A percentile compares a stretch with the other conserved stretches of the same genome.
Evolutionary conservation across 2,797 vertebrate genomes (phyloP).

Genomic region (Odontamblyopus rebecca): DNA sequence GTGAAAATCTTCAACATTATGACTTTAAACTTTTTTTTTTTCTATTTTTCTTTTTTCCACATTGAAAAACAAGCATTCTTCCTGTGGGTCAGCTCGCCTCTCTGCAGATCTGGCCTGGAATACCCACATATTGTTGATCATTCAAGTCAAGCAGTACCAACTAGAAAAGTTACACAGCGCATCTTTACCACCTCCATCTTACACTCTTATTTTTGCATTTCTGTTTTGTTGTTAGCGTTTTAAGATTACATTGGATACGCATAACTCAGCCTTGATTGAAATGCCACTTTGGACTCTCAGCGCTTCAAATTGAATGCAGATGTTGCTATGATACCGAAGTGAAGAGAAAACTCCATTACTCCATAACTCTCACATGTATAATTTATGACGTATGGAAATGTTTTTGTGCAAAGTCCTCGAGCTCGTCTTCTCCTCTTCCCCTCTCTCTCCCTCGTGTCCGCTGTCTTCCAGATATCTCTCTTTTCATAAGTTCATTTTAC

Average conservation of each 20-base stretch:
- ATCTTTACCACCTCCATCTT: no score
- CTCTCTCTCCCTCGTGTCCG: constrained; percentile 55
- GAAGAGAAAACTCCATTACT: constrained; percentile 33
- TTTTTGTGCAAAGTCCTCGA: constrained; percentile 63
- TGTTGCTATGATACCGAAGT: constrained; percentile 53
- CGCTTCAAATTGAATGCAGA: constrained; percentile 68
- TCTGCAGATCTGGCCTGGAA: no score
- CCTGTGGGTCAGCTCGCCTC: no score
- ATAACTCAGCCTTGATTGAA: background rate
- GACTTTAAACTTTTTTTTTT: no score
- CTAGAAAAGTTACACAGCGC: no score
- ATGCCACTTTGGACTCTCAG: constrained; percentile 35
- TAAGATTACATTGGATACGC: background rate
- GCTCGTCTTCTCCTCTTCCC: constrained; percentile 50
- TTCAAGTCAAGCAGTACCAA: no score
- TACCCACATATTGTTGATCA: no score
- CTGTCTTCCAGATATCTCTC: constrained; percentile 43
- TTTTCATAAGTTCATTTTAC: constrained; percentile 30
- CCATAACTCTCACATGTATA: constrained; percentile 73
- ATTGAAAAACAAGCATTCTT: no score
- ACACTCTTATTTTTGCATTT: background rate
- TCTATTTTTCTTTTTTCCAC: no score
- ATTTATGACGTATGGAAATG: constrained; percentile 79
- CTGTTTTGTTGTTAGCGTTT: background rate
- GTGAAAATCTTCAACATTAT: no score